Evolutionary conservation across 1,140 invertebrate genomes (phyloP).

Genomic region (Trichoplusia ni): DNA sequence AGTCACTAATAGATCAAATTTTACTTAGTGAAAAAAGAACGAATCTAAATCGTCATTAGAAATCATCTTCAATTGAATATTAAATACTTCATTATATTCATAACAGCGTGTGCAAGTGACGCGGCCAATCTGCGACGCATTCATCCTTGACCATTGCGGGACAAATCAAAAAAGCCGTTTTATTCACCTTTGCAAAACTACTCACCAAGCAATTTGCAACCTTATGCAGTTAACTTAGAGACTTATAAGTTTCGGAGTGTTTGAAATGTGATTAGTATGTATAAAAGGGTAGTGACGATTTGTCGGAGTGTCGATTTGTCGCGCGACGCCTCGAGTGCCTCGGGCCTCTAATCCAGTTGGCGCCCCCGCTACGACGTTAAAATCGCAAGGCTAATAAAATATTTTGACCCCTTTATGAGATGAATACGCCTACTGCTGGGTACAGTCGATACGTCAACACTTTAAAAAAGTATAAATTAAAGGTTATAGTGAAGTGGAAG

Average conservation of each 20-base stretch:
- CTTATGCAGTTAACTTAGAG: neutral
- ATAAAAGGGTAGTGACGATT: conserved; percentile 51
- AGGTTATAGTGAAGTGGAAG: neutral
- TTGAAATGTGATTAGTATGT: conserved; percentile 34
- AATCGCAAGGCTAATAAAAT: conserved; percentile 81
- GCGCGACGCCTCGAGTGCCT: conserved; percentile 56
- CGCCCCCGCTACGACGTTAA: conserved; percentile 73
- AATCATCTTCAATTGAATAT: conserved; percentile 1
- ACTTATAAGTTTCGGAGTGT: neutral
- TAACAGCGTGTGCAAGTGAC: conserved; percentile 41
- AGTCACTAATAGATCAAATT: no score
- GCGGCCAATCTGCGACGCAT: conserved; percentile 38
- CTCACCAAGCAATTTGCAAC: neutral
- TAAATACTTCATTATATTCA: no score
- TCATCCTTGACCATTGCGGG: conserved; percentile 41
- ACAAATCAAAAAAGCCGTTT: conserved; percentile 35
- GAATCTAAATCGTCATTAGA: no score
- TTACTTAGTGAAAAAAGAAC: no score
- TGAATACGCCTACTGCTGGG: conserved; percentile 74
- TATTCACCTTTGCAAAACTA: neutral
- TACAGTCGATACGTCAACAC: conserved; percentile 46
- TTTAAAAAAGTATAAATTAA: neutral
- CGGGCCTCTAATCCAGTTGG: conserved; percentile 74
- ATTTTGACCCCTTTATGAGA: conserved; percentile 79
- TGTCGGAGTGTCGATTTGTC: conserved; percentile 62